Conservation (phyloP, 2,113 vertebrate species). For the Brachypodius melanocephalos region DNA sequence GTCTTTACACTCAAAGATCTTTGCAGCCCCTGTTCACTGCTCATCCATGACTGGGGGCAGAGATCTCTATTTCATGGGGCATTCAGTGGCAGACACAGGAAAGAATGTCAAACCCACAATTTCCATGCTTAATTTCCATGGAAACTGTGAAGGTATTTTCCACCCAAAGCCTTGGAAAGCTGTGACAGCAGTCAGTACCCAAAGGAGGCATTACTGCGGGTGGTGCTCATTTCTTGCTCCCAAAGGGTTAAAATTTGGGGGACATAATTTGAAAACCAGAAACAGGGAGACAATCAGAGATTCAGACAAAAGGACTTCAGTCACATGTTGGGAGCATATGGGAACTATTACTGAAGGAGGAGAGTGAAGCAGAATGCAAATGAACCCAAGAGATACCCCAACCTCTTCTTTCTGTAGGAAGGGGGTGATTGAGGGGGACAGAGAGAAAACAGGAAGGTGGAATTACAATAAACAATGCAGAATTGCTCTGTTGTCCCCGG, state of each 20-base stretch:
- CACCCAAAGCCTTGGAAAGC: background rate
- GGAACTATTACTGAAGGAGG: background rate
- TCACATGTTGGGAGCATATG: background rate
- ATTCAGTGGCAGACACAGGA: background rate
- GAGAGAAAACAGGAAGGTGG: background rate
- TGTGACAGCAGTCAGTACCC: background rate
- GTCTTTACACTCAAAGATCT: background rate
- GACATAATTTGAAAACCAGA: background rate
- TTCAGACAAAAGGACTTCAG: background rate
- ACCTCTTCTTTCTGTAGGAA: background rate
- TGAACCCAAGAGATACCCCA: background rate
- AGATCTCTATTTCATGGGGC: rapidly evolving
- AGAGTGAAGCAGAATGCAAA: background rate
- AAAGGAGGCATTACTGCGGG: background rate
- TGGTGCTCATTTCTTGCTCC: background rate
- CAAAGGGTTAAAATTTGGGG: background rate
- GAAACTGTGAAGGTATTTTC: rapidly evolving
- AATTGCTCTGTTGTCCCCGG: background rate
- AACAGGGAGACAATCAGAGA: background rate
- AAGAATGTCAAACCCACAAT: background rate
- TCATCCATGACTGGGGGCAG: background rate
- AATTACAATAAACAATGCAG: background rate
- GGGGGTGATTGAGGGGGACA: background rate
- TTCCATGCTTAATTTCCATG: background rate
- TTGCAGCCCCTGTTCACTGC: background rate